phyloP scores from a whole-genome alignment of 2,888 invertebrate species.

The Ormyrus labotus region DNA sequence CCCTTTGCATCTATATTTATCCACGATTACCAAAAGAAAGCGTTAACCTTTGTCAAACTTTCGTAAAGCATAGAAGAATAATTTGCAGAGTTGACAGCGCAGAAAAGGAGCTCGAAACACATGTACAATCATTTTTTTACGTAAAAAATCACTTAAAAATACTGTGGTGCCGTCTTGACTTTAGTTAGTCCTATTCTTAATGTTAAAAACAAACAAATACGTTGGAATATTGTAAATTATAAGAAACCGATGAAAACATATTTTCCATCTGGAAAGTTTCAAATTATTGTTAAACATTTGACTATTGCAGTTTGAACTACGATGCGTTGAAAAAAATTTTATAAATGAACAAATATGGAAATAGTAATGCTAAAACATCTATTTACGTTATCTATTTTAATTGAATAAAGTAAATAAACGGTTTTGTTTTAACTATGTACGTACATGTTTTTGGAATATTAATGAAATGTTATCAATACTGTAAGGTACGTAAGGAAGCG shows the following conservation, averaged over 20 bases:
- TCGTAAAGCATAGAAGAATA: conserved; percentile 24
- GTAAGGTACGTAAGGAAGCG: conserved; percentile 52
- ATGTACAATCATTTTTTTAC: conserved; percentile 6
- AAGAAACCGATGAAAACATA: conserved; percentile 24
- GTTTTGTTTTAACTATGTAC: conserved; percentile 13
- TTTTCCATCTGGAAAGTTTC: background rate
- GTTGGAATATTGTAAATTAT: background rate
- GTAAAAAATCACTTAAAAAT: conserved; percentile 7
- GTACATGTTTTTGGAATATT: conserved; percentile 47
- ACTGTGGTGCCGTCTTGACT: background rate
- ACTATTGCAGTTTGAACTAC: conserved; percentile 14
- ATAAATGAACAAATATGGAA: conserved; percentile 4
- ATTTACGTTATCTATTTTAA: conserved; percentile 11
- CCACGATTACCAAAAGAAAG: conserved; percentile 35
- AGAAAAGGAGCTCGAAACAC: conserved; percentile 52
- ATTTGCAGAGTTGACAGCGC: conserved; percentile 49
- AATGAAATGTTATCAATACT: conserved; percentile 54
- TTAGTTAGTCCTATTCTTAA: conserved; percentile 2
- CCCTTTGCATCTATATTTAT: conserved; percentile 43
- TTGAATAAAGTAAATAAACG: conserved; percentile 16
- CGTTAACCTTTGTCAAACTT: conserved; percentile 14
- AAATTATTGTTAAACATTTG: background rate
- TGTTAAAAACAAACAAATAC: conserved; percentile 12
- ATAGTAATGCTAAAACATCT: conserved; percentile 13
- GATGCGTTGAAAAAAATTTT: conserved; percentile 14